Conservation (phyloP, 2,113 vertebrate genomes). For the Neoarius graeffei region DNA sequence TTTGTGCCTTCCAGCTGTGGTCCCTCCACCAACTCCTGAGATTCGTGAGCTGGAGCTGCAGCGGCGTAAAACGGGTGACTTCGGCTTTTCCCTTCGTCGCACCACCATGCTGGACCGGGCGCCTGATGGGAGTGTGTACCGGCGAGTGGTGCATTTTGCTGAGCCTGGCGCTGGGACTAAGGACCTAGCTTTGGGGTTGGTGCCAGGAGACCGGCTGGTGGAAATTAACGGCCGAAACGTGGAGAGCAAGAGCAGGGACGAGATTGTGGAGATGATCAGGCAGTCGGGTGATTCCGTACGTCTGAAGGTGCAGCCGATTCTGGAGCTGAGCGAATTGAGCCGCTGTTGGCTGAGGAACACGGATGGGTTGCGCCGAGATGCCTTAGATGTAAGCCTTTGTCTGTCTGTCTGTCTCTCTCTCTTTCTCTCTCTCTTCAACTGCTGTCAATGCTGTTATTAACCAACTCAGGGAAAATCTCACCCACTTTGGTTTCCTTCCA, state of each 20-base stretch:
- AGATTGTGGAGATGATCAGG: constrained; percentile 98
- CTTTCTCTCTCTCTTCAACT: neutral
- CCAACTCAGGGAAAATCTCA: neutral
- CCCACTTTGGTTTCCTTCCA: neutral
- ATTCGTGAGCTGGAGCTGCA: constrained; percentile 86
- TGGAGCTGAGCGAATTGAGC: constrained; percentile 92
- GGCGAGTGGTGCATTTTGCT: constrained; percentile 90
- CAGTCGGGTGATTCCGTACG: constrained; percentile 90
- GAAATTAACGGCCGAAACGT: constrained; percentile 93
- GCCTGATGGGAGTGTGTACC: constrained; percentile 80
- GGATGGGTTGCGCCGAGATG: constrained; percentile 72
- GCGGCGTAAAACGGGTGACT: constrained; percentile 90
- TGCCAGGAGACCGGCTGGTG: constrained; percentile 90
- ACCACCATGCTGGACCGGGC: constrained; percentile 91
- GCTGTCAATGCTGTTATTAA: neutral
- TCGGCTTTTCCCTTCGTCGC: constrained; percentile 92
- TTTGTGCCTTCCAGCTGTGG: constrained; percentile 79
- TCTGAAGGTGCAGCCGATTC: constrained; percentile 93
- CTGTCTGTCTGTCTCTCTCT: neutral
- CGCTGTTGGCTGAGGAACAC: constrained; percentile 85
- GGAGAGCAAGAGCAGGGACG: constrained; percentile 89
- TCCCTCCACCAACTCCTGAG: constrained; percentile 74
- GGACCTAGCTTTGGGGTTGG: constrained; percentile 86
- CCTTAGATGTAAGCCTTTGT: constrained; percentile 81
- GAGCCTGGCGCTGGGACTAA: constrained; percentile 91